These are phyloP conservation scores for Diuraphis noxia DNA, from an alignment of 1,140 invertebrate species.

Conservation along the genomic window DNA sequence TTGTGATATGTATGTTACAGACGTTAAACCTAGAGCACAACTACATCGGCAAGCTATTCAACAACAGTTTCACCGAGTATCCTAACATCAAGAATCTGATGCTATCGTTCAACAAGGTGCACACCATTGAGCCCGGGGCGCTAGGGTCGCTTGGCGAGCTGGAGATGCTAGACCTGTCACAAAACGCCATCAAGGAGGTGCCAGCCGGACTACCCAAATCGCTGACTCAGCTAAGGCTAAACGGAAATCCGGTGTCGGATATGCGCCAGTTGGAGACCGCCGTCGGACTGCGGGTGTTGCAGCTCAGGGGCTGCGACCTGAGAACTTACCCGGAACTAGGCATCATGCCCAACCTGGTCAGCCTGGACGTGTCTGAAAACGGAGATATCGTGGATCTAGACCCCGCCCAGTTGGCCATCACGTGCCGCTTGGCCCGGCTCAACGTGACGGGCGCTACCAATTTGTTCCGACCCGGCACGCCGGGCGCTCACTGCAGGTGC, in stretches of 20 bases:
- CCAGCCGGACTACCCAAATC: conserved; percentile 27
- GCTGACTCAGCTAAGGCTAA: background rate
- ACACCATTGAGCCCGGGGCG: background rate
- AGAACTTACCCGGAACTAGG: background rate
- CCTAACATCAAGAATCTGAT: conserved; percentile 14
- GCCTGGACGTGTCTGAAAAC: conserved; percentile 5
- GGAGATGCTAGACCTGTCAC: conserved; percentile 14
- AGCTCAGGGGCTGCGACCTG: background rate
- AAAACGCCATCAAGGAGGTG: background rate
- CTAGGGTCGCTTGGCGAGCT: background rate
- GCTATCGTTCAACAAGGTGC: background rate
- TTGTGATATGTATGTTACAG: background rate
- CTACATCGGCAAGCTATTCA: conserved; percentile 17
- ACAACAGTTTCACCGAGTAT: conserved; percentile 22
- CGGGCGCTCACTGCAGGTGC: background rate
- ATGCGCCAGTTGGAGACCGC: background rate
- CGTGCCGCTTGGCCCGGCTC: conserved; percentile 24
- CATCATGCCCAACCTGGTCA: conserved; percentile 28
- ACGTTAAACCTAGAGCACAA: background rate
- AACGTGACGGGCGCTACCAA: background rate
- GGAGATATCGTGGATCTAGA: background rate
- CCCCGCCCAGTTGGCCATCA: background rate
- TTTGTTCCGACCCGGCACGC: background rate
- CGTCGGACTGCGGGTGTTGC: background rate
- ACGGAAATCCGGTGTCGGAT: background rate